A percentile compares a stretch with the other conserved stretches of the same genome.
Evolutionary conservation across 1,140 invertebrate species (phyloP).

Genomic region (Pseudomyrmex cubaensis): DNA sequence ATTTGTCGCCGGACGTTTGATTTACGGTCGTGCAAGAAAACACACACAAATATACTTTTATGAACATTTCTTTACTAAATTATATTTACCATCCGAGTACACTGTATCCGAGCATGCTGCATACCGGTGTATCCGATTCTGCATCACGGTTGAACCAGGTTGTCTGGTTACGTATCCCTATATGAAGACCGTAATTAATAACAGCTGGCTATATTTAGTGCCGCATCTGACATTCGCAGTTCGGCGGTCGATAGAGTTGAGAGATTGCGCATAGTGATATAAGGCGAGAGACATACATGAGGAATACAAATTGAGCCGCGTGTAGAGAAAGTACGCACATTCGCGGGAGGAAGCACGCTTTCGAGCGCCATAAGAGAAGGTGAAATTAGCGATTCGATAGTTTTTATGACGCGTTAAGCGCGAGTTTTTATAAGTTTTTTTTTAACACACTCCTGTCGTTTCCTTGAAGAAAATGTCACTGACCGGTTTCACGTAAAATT

Average conservation of each 20-base stretch:
- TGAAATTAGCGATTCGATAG: constrained; percentile 54
- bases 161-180: constrained; percentile 17
- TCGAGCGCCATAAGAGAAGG: constrained; percentile 31
- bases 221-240: constrained; percentile 55
- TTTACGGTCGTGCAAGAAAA: too few relatives aligned
- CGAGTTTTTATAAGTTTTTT: constrained; percentile 25
- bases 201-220: constrained; percentile 46
- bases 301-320: constrained; percentile 63
- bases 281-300: constrained; percentile 33
- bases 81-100: constrained; percentile 4
- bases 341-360: constrained; percentile 19
- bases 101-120: background rate
- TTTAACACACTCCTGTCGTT: background rate
- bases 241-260: constrained; percentile 52
- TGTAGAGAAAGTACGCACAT: constrained; percentile 40
- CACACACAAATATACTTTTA: too few relatives aligned
- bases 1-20: too few relatives aligned
- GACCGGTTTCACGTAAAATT: background rate
- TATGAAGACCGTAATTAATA: constrained; percentile 49
- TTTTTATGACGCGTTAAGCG: constrained; percentile 18
- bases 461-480: background rate
- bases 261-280: constrained; percentile 65
- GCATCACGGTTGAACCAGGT: constrained; percentile 31
- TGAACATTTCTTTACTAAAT: background rate
- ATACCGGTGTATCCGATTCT: constrained; percentile 4